Percentiles rank a stretch among this genome's conserved stretches.
Conservation (phyloP, 1,140 invertebrate species). For the Psilanteris sp. region DNA sequence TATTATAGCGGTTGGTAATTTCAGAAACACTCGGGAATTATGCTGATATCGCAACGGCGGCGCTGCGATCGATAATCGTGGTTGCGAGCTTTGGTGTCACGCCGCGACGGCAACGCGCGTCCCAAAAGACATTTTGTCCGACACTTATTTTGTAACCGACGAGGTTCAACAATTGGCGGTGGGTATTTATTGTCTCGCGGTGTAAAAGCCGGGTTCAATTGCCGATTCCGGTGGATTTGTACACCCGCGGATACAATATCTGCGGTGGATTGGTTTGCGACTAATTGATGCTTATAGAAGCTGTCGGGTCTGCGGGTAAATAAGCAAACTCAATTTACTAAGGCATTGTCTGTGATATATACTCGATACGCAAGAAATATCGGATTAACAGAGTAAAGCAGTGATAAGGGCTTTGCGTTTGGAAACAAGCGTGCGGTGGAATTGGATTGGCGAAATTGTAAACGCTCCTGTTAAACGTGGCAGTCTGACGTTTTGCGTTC, state of each 20-base stretch:
- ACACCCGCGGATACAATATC: slow-evolving; percentile 6
- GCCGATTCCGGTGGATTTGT: no score
- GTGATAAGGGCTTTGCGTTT: background rate
- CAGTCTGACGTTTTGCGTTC: no score
- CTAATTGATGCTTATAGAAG: slow-evolving; percentile 38
- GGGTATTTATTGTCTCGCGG: no score
- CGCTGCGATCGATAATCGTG: background rate
- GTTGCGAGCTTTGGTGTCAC: background rate
- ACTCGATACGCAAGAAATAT: slow-evolving; percentile 11
- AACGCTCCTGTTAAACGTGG: no score
- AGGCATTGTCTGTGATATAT: slow-evolving; percentile 18
- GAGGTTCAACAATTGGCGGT: no score
- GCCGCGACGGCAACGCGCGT: no score
- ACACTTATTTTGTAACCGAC: no score
- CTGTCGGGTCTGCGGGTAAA: slow-evolving; percentile 16
- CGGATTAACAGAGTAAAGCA: background rate
- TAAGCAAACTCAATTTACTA: slow-evolving; percentile 37
- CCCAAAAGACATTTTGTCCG: no score
- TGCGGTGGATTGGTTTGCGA: slow-evolving; percentile 20
- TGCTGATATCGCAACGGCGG: background rate
- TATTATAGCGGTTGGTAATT: slow-evolving; percentile 21
- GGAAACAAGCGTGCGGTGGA: no score
- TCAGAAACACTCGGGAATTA: slow-evolving; percentile 10
- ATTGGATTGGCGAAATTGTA: no score
- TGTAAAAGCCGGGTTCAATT: slow-evolving; percentile 21